Evolutionary conservation across 2,113 vertebrate genomes (phyloP).

Genomic region (Haemorhous mexicanus): DNA sequence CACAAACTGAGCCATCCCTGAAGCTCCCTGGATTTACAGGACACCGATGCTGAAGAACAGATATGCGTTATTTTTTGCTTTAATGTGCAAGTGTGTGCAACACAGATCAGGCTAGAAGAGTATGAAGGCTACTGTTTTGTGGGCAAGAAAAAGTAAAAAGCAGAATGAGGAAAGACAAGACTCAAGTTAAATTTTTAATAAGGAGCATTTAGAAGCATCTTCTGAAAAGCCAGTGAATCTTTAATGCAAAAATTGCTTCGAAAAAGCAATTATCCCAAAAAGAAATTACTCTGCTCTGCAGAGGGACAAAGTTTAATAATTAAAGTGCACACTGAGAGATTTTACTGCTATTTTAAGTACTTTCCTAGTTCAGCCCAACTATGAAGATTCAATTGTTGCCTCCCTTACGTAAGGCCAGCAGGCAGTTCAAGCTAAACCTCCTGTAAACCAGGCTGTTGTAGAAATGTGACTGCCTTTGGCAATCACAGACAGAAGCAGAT

Average conservation of each 20-base stretch:
- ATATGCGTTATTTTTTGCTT: not conserved
- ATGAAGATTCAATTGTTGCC: not conserved
- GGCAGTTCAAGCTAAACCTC: not conserved
- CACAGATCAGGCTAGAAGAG: not conserved
- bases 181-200: slow-evolving; percentile 48
- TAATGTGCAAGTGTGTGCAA: not conserved
- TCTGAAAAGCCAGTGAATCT: slow-evolving; percentile 50
- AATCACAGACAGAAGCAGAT: not conserved
- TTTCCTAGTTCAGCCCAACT: not conserved
- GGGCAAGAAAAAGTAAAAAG: not conserved
- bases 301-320: slow-evolving; percentile 48
- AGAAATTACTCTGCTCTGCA: slow-evolving; percentile 45
- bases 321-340: slow-evolving; percentile 34
- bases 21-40: not conserved
- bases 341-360: slow-evolving; percentile 59
- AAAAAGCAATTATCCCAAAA: slow-evolving; percentile 58
- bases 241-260: slow-evolving; percentile 45
- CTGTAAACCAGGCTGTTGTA: not conserved
- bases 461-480: not conserved
- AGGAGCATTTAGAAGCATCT: slow-evolving; percentile 42
- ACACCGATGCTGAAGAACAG: not conserved
- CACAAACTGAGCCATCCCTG: not conserved
- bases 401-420: not conserved
- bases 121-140: not conserved
- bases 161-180: not conserved